Evolutionary conservation across 2,797 vertebrate genomes (phyloP).

Genomic region (Acipenser ruthenus): DNA sequence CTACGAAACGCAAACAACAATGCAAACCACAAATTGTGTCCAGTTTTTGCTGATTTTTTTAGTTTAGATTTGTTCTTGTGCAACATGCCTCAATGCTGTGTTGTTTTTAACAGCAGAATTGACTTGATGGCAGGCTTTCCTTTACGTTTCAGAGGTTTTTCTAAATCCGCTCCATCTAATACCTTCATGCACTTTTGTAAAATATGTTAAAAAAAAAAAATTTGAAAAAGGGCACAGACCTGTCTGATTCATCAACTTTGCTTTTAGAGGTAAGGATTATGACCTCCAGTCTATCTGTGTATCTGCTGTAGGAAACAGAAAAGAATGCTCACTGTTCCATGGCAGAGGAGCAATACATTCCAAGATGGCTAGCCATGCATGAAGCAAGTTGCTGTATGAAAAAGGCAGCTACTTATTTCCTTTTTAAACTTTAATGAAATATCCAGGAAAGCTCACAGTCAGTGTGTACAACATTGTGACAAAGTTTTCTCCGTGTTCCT

Average conservation of each 20-base stretch:
- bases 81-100: no score
- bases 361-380: constrained; percentile 18
- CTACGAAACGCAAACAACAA: no score
- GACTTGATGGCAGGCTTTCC: no score
- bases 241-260: constrained; percentile 13
- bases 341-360: constrained; percentile 13
- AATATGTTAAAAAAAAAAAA: neutral
- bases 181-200: no score
- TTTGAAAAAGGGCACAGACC: constrained; percentile 8
- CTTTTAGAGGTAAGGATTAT: constrained; percentile 19
- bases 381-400: constrained; percentile 24
- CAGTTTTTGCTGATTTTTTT: no score
- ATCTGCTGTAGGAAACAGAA: constrained; percentile 14
- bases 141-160: no score
- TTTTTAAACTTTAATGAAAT: neutral
- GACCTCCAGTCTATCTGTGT: constrained; percentile 22
- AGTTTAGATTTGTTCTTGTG: no score
- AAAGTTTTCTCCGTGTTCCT: neutral
- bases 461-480: neutral
- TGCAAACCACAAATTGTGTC: no score
- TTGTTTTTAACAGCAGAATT: no score
- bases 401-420: constrained; percentile 21
- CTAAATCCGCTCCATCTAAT: no score
- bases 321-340: constrained; percentile 13
- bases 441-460: neutral